Evolutionary conservation across 2,113 vertebrate genomes (phyloP).

Genomic region (Lasiurus borealis): DNA sequence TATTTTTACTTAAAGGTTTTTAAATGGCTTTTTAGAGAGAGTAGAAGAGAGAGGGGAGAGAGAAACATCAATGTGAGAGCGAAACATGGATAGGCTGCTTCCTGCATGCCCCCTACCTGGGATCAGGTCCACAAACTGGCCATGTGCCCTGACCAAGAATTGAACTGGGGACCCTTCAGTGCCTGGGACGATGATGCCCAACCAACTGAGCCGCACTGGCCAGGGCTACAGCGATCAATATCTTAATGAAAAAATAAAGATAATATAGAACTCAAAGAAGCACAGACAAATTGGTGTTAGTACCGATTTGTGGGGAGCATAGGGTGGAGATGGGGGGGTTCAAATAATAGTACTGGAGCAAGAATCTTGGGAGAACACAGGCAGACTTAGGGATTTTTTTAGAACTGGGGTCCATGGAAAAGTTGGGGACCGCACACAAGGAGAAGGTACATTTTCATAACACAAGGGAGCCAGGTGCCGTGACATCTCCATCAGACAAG

Average conservation of each 20-base stretch:
- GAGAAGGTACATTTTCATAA: too few species aligned
- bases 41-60: not conserved
- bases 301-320: rapidly evolving
- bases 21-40: not conserved
- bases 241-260: not conserved
- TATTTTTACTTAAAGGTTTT: not conserved
- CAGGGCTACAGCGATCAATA: not conserved
- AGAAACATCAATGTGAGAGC: not conserved
- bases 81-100: not conserved
- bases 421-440: too few species aligned
- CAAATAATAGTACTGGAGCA: not conserved
- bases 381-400: too few species aligned
- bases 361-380: too few species aligned
- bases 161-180: not conserved
- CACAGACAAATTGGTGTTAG: not conserved
- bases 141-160: not conserved
- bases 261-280: not conserved
- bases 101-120: not conserved
- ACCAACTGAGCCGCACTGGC: not conserved
- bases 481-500: too few species aligned
- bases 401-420: too few species aligned
- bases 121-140: not conserved
- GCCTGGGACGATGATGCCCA: not conserved
- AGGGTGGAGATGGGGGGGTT: not conserved
- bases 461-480: too few species aligned